A percentile compares a stretch with the other conserved stretches of the same genome.
phyloP scores from a whole-genome alignment of 2,888 invertebrate genomes.

The Leucophenga montana region DNA sequence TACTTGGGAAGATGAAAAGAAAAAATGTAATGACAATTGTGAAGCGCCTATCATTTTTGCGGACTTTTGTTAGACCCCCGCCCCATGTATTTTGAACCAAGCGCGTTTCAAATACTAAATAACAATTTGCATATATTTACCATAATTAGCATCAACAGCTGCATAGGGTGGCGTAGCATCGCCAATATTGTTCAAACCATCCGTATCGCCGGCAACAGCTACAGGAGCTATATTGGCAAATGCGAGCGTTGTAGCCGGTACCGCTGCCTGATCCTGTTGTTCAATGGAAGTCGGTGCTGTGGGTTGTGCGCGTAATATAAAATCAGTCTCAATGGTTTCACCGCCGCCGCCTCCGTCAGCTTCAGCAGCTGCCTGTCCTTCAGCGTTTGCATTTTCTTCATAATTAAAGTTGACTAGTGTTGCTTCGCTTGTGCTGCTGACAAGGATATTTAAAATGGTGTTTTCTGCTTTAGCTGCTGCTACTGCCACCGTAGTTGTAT shows the following conservation, averaged over 20 bases:
- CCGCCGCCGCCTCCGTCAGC: conserved; percentile 39
- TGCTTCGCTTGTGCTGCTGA: conserved; percentile 27
- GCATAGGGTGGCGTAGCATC: conserved; percentile 68
- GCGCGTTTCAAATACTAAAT: too few species aligned
- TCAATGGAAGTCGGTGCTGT: conserved; percentile 65
- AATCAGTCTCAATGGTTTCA: conserved; percentile 61
- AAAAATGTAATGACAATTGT: too few species aligned
- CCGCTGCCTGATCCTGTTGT: conserved; percentile 61
- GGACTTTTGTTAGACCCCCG: too few species aligned
- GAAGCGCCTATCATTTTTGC: too few species aligned
- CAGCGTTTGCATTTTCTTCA: conserved; percentile 21
- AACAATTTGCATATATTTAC: conserved; percentile 52
- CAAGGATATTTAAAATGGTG: neutral
- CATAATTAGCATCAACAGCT: conserved; percentile 67
- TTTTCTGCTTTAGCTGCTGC: conserved; percentile 26
- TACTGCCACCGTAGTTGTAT: conserved; percentile 5
- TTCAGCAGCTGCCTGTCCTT: neutral
- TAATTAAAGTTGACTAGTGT: conserved; percentile 49
- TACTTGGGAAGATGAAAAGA: too few species aligned
- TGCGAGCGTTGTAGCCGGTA: conserved; percentile 66
- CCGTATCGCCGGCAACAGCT: conserved; percentile 45
- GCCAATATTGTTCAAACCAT: conserved; percentile 35
- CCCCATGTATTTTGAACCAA: too few species aligned
- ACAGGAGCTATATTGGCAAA: conserved; percentile 57
- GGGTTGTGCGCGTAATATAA: conserved; percentile 45